Conservation (phyloP, 92 coral and sea anemone species). For the Ricordea florida region DNA sequence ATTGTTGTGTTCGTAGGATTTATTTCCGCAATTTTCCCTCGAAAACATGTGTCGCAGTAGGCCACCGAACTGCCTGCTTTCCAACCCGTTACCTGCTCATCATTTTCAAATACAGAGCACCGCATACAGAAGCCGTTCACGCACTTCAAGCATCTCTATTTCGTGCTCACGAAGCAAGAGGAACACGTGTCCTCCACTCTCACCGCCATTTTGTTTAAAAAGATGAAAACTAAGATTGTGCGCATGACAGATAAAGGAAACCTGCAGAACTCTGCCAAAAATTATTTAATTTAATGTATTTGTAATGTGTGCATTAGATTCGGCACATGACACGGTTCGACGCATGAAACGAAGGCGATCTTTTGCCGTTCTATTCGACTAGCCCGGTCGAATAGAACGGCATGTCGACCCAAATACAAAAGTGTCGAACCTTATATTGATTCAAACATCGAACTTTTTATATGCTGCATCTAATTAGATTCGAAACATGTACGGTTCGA, state of each 20-base stretch:
- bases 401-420: too few species aligned
- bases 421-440: too few species aligned
- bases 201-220: constrained; percentile 1
- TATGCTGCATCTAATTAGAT: too few species aligned
- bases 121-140: constrained; percentile 10
- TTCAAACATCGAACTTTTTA: too few species aligned
- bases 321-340: too few species aligned
- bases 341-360: too few species aligned
- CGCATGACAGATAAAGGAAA: constrained; percentile 1
- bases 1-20: too few species aligned
- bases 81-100: constrained; percentile 40
- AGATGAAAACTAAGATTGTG: not conserved
- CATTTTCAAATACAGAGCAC: constrained; percentile 30
- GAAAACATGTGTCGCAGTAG: constrained; percentile 44
- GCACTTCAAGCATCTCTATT: constrained; percentile 3
- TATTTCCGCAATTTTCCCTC: constrained; percentile 28
- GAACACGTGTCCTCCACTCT: not conserved
- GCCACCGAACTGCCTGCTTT: constrained; percentile 52
- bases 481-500: too few species aligned
- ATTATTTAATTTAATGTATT: not conserved
- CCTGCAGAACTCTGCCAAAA: constrained; percentile 17
- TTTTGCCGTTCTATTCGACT: too few species aligned
- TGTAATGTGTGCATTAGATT: too few species aligned
- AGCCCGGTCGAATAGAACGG: too few species aligned
- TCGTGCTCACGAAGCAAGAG: not conserved